These are phyloP conservation scores for Mechanitis messenoides DNA, from an alignment of 2,888 invertebrate species.

Conservation along the genomic window DNA sequence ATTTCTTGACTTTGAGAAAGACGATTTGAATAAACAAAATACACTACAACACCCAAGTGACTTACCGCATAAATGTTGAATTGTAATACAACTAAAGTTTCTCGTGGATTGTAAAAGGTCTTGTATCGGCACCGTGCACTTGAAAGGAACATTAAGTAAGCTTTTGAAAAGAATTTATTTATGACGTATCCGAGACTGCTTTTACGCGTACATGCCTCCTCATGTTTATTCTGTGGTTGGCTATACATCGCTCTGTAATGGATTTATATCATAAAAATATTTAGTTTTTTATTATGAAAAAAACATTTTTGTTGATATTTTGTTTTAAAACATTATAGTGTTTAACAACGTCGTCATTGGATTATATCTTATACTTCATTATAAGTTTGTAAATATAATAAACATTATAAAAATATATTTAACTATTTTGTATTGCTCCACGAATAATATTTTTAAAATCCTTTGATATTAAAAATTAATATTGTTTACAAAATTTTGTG, in stretches of 20 bases:
- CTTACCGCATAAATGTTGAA: constrained; percentile 6
- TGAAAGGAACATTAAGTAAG: constrained; percentile 15
- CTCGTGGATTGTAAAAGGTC: constrained; percentile 22
- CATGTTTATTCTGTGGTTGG: constrained; percentile 19
- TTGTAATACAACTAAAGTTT: constrained; percentile 9
- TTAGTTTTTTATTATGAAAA: too few species aligned
- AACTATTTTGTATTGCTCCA: too few species aligned
- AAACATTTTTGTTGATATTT: too few species aligned
- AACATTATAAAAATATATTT: too few species aligned
- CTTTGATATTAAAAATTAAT: too few species aligned
- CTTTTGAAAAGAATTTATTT: constrained; percentile 23
- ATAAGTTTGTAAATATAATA: too few species aligned
- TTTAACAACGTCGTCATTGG: too few species aligned
- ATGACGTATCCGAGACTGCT: constrained; percentile 21
- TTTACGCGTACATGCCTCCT: constrained; percentile 21
- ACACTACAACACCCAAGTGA: constrained; percentile 8
- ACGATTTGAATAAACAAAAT: constrained; percentile 16
- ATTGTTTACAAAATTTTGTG: too few species aligned
- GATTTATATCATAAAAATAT: too few species aligned
- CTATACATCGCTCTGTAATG: background rate
- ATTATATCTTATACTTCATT: too few species aligned
- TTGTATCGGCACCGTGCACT: constrained; percentile 22
- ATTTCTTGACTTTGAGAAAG: constrained; percentile 2
- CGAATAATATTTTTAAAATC: too few species aligned
- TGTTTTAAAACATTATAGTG: too few species aligned